Percentiles rank a stretch among this genome's conserved stretches.
phyloP scores from a whole-genome alignment of 2,113 vertebrate species.

The Gyps fulvus region DNA sequence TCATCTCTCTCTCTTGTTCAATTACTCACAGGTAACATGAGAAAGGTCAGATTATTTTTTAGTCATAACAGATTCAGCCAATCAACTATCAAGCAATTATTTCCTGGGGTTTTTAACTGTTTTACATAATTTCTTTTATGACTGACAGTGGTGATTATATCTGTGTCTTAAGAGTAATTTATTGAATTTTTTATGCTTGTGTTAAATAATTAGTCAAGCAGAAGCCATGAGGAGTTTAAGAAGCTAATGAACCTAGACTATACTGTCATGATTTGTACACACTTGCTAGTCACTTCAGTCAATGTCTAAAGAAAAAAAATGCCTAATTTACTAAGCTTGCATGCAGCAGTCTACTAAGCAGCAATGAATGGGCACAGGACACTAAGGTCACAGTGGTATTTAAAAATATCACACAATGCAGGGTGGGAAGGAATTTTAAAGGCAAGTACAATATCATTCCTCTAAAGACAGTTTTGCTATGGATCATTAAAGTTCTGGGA shows the following conservation, averaged over 20 bases:
- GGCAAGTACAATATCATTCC: not conserved
- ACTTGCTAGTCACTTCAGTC: not conserved
- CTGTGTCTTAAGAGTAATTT: not conserved
- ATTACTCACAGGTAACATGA: not conserved
- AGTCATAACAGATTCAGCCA: not conserved
- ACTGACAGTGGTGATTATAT: not conserved
- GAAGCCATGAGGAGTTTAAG: not conserved
- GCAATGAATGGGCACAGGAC: not conserved
- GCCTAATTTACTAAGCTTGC: not conserved
- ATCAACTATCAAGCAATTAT: not conserved
- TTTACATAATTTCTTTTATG: not conserved
- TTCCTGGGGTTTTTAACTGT: not conserved
- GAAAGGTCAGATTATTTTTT: not conserved
- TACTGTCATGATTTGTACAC: not conserved
- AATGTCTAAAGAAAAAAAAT: not conserved
- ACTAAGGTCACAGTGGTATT: not conserved
- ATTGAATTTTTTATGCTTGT: not conserved
- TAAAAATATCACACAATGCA: not conserved
- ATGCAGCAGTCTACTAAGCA: not conserved
- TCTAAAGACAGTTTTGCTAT: not conserved
- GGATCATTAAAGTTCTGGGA: not conserved
- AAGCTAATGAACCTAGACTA: not conserved
- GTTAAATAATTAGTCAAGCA: slow-evolving; percentile 20
- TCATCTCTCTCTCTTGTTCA: not conserved
- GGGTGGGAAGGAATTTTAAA: not conserved